Evolutionary conservation across 2,797 vertebrate species (phyloP).

Genomic region (Artibeus jamaicensis): DNA sequence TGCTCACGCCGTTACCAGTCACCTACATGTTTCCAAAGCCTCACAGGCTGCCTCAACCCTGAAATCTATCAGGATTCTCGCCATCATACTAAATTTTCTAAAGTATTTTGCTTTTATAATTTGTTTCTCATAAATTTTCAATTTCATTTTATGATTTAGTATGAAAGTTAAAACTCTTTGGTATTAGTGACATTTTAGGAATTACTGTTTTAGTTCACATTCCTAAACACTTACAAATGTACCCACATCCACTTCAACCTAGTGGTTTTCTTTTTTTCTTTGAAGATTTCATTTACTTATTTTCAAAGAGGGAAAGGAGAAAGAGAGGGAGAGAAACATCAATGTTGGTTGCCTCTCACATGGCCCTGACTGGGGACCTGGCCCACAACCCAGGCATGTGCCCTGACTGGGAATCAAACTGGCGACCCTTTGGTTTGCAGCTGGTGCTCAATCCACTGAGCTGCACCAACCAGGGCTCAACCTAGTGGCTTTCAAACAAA

Average conservation of each 20-base stretch:
- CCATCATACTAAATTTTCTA: neutral
- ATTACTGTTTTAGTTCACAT: slow-evolving; percentile 18
- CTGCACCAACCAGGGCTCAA: neutral
- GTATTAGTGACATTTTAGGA: neutral
- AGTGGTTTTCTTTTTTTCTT: neutral
- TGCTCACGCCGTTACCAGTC: neutral
- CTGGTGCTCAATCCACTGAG: no score
- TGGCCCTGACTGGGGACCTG: no score
- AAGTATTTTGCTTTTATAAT: slow-evolving; percentile 16
- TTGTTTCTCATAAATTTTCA: slow-evolving; percentile 30
- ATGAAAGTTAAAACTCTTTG: slow-evolving; percentile 34
- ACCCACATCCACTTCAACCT: neutral
- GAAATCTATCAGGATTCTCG: neutral
- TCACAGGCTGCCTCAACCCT: neutral
- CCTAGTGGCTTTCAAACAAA: neutral
- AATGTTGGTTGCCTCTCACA: no score
- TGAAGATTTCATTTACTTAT: no score
- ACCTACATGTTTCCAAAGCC: neutral
- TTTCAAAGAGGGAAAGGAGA: no score
- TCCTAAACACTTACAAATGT: neutral
- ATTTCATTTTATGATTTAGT: slow-evolving; percentile 4
- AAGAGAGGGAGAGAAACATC: no score
- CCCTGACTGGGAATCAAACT: no score
- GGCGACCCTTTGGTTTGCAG: no score
- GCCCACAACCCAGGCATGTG: no score